Evolutionary conservation across 2,797 vertebrate species (phyloP).

Genomic region (Aeoliscus strigatus): DNA sequence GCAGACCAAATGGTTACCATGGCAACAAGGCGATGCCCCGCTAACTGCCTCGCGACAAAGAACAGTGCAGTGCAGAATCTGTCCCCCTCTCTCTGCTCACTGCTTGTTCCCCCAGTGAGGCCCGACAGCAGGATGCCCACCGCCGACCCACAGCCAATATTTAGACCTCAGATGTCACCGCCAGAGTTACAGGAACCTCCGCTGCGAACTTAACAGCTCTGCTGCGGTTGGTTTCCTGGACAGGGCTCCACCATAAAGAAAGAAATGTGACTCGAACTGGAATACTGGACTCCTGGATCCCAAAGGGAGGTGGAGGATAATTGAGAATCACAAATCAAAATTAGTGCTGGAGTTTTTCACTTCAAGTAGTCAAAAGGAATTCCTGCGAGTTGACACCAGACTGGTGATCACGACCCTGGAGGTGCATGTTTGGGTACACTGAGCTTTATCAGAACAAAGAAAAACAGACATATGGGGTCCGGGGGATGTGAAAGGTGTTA

Average conservation of each 20-base stretch:
- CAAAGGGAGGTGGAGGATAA: constrained; percentile 39
- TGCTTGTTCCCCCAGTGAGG: constrained; percentile 49
- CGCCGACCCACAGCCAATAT: constrained; percentile 37
- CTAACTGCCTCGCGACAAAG: constrained; percentile 68
- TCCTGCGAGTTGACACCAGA: constrained; percentile 18
- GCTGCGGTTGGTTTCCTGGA: constrained; percentile 60
- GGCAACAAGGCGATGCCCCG: constrained; percentile 73
- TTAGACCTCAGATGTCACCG: constrained; percentile 52
- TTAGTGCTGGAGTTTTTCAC: constrained; percentile 47
- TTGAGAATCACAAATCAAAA: constrained; percentile 59
- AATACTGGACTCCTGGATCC: constrained; percentile 30
- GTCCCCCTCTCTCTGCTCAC: constrained; percentile 25
- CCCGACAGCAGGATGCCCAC: constrained; percentile 53
- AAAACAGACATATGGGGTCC: no score
- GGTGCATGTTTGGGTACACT: no score
- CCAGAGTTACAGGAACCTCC: constrained; percentile 56
- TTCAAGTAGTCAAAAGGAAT: constrained; percentile 28
- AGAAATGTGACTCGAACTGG: constrained; percentile 44
- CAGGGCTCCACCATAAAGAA: constrained; percentile 43
- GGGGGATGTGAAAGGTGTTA: no score
- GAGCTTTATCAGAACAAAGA: no score
- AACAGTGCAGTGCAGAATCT: constrained; percentile 48
- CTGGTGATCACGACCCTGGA: constrained; percentile 23
- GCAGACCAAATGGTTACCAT: constrained; percentile 74
- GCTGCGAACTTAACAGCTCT: constrained; percentile 56